A percentile compares a stretch with the other conserved stretches of the same genome.
Evolutionary conservation across 1,140 invertebrate species (phyloP).

Genomic region (Lepidurus apus): DNA sequence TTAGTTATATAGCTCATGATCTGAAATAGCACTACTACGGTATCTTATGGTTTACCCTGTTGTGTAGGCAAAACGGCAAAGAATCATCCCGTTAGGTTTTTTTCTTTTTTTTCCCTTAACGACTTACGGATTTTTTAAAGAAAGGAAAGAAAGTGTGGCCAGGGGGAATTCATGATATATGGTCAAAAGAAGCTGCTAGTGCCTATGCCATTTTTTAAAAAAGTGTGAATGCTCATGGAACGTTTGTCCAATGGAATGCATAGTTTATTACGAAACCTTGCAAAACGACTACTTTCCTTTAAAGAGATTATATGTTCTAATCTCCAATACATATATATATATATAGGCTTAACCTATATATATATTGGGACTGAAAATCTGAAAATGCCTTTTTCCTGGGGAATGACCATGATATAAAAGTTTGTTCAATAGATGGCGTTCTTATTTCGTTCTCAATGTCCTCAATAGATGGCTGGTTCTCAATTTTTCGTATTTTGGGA

Average conservation of each 20-base stretch:
- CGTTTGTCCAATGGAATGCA: slow-evolving; percentile 17
- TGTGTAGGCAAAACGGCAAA: neutral
- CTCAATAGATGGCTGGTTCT: too few species aligned
- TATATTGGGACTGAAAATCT: too few species aligned
- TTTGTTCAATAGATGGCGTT: too few species aligned
- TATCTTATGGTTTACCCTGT: neutral
- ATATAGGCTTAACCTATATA: too few species aligned
- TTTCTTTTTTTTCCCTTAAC: neutral
- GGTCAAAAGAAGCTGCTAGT: slow-evolving; percentile 6
- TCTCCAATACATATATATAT: too few species aligned
- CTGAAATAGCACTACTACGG: neutral
- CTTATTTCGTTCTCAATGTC: too few species aligned
- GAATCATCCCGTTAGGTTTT: neutral
- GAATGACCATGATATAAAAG: too few species aligned
- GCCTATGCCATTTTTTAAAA: slow-evolving; percentile 16
- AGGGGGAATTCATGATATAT: neutral
- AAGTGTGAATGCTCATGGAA: slow-evolving; percentile 21
- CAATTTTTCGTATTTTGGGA: too few species aligned
- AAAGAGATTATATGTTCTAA: too few species aligned
- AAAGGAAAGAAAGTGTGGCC: neutral
- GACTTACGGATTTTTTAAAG: neutral
- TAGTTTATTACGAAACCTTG: slow-evolving; percentile 2
- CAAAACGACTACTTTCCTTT: too few species aligned
- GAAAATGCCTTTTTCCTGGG: too few species aligned
- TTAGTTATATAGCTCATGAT: neutral